These are phyloP conservation scores for Myrmecophaga tridactyla DNA, from an alignment of 2,113 vertebrate genomes.

Conservation along the genomic window DNA sequence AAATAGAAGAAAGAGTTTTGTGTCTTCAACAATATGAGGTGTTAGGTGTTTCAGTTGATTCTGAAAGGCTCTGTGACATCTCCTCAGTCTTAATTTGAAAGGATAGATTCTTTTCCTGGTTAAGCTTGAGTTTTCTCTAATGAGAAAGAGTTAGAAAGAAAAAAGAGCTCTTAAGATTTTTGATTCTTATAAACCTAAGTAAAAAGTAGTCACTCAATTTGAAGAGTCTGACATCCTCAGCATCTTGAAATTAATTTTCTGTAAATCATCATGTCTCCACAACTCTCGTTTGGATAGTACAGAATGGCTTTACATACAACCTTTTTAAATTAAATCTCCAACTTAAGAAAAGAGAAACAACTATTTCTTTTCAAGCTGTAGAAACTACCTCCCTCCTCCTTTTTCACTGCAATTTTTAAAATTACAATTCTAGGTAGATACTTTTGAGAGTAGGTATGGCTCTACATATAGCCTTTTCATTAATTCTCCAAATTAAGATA, in stretches of 20 bases:
- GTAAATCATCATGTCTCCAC: not conserved
- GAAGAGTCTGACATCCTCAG: not conserved
- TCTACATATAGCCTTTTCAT: not conserved
- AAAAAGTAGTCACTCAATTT: not conserved
- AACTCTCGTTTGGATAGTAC: not conserved
- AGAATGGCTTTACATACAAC: not conserved
- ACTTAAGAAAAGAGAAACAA: not conserved
- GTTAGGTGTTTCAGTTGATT: not conserved
- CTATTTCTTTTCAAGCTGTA: not conserved
- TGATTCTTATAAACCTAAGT: constrained; percentile 6
- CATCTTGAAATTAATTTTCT: constrained; percentile 36
- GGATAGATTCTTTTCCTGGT: not conserved
- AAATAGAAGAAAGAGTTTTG: not conserved
- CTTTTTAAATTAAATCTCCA: not conserved
- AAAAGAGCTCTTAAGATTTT: constrained; percentile 2
- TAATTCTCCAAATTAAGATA: not conserved
- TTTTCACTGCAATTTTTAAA: not conserved
- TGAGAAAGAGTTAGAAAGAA: not conserved
- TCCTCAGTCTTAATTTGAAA: constrained; percentile 30
- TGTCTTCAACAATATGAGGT: not conserved
- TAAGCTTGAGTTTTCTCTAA: not conserved
- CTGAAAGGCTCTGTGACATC: constrained; percentile 3
- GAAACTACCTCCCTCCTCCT: not conserved
- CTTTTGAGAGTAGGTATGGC: not conserved
- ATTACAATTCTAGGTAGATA: not conserved